Conservation (phyloP, 1,140 invertebrate species). For the Drosophila parvula region DNA sequence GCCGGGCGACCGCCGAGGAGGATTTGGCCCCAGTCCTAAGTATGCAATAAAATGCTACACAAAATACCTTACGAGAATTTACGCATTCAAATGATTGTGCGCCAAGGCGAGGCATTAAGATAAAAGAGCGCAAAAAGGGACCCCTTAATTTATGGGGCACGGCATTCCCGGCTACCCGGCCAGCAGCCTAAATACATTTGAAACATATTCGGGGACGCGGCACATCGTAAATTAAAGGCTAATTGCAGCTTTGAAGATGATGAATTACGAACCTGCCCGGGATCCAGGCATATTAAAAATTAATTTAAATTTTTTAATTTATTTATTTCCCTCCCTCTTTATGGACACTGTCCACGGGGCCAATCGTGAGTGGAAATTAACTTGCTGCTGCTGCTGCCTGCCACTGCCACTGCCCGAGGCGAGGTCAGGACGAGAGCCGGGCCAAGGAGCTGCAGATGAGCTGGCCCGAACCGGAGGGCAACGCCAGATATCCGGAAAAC, state of each 20-base stretch:
- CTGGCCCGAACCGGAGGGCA: conserved; percentile 9
- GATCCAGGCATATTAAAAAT: conserved; percentile 66
- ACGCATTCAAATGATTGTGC: conserved; percentile 72
- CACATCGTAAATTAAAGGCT: conserved; percentile 73
- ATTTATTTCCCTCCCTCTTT: conserved; percentile 41
- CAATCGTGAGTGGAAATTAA: conserved; percentile 44
- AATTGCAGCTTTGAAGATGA: conserved; percentile 76
- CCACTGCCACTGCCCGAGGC: conserved; percentile 19
- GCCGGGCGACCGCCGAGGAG: conserved; percentile 23
- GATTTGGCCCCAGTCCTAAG: conserved; percentile 39
- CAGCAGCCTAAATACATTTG: conserved; percentile 35
- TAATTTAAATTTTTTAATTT: conserved; percentile 76
- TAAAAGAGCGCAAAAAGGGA: conserved; percentile 55
- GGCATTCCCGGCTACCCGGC: conserved; percentile 17
- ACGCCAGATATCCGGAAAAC: conserved; percentile 11
- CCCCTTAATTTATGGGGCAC: conserved; percentile 66
- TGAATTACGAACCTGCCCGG: conserved; percentile 44
- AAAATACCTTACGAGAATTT: conserved; percentile 67
- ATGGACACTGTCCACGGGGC: conserved; percentile 42
- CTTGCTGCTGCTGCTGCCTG: conserved; percentile 24
- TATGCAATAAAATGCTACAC: conserved; percentile 74
- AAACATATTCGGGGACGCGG: conserved; percentile 40
- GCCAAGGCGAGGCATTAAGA: conserved; percentile 58
- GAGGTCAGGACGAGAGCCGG: conserved; percentile 18
- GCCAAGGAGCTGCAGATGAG: conserved; percentile 26